phyloP scores from a whole-genome alignment of 2,888 invertebrate genomes.

The Mimumesa dahlbomi region DNA sequence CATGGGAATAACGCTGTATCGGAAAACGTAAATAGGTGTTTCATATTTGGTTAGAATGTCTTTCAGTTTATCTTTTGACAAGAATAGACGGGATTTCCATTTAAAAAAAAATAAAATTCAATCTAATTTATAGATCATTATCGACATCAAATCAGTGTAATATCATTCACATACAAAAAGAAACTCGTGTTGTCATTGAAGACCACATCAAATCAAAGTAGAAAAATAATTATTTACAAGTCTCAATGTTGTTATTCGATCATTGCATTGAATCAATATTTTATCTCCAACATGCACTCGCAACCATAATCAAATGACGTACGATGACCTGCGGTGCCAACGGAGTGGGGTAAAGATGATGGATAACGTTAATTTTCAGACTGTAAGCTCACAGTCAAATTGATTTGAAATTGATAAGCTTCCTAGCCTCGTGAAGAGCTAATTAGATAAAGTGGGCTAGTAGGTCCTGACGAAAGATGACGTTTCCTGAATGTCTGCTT shows the following conservation, averaged over 20 bases:
- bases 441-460: conserved; percentile 59
- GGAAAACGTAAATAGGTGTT: no score
- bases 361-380: conserved; percentile 51
- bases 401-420: conserved; percentile 41
- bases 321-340: conserved; percentile 42
- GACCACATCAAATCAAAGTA: conserved; percentile 29
- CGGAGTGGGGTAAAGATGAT: conserved; percentile 37
- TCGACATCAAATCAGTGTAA: no score
- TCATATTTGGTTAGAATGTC: conserved; percentile 16
- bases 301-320: conserved; percentile 27
- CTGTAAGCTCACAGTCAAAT: conserved; percentile 38
- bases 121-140: no score
- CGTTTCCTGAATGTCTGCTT: conserved; percentile 73
- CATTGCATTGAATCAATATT: conserved; percentile 43
- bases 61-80: conserved; percentile 14
- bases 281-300: conserved; percentile 39
- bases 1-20: no score
- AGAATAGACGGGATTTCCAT: conserved; percentile 22
- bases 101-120: no score
- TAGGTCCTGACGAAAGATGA: conserved; percentile 74
- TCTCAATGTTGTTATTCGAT: conserved; percentile 29
- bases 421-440: conserved; percentile 51
- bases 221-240: conserved; percentile 22
- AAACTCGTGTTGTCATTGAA: conserved; percentile 12
- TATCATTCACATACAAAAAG: no score